Base-by-base conservation (phyloP, 2,113 vertebrate species). In the Oreochromis aureus region DNA sequence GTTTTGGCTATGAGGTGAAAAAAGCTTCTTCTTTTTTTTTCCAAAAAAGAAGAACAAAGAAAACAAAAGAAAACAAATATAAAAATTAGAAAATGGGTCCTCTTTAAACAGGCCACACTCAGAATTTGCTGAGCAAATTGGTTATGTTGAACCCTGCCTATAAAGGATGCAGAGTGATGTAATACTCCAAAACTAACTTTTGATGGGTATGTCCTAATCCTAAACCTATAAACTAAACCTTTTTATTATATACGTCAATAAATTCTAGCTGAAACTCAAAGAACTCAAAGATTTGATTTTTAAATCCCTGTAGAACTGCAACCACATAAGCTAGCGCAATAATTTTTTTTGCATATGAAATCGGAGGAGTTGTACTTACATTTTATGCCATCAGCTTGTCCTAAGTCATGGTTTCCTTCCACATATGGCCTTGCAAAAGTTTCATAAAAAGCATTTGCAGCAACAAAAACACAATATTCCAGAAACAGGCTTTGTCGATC, bases 11-110 rank as follows among this genome's bases (percentile, higher is more conserved):
- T 0, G 46, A 19, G 44, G 71, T 76, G 6, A 76, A 48, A 48
- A 73, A 2, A 73, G 7, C 36, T 22, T 27, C 4, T 0, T 4
- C 22, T n/a, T 34, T 24, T 24, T 8, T 0, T 0, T 15, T 3
- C 1, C 3, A 0, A n/a, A 63, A 24, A 71, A 71, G 7, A 24
- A 71, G 3, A 66, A 24, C 24, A 24, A 24, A 66, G 4, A 10
- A 10, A 39, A 39, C 0, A 66, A 66, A 18, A 59, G 0, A 59
- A 59, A 63, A 66, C 0, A 10, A 46, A 73, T 48, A 46, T 0
- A 0, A 66, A 41, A 41, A 71, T 6, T 15, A 3, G 41, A 41
- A 71, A 69, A 22, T 22, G 63, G 36, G 4, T 69, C 19, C 34
- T 39, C 34, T 69, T 41, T 41, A 71, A 71, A 41, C 36, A 71